Base-by-base conservation (phyloP, 2,113 vertebrate genomes). In the Toxotes chatareus region DNA sequence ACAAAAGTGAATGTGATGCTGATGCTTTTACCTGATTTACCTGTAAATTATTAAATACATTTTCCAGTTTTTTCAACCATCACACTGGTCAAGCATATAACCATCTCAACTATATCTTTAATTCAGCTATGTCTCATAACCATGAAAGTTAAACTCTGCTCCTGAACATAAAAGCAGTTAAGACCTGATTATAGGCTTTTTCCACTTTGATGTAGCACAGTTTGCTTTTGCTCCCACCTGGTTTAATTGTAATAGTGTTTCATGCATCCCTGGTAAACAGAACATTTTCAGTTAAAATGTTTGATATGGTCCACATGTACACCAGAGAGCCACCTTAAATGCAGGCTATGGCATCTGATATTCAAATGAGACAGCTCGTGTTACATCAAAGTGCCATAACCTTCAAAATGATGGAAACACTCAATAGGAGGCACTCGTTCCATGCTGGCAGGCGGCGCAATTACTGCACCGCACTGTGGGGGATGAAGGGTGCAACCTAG, bases 371-470 rank as follows among this genome's bases (percentile, higher is more conserved):
- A 56, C 77, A 32, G 81, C 67, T 59, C 4, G 7, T 71, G 66
- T 85, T 85, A 66, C 81, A 90, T 93, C 85, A 84, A 89, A 85
- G 80, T 88, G 82, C 76, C 79, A 80, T 82, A 89, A 91, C 82
- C 76, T 91, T 89, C 85, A 91, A 61, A 89, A 88, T 90, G 85
- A 91, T 91, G 82, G 81, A 91, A 87, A 90, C 80, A 81, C 88
- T 90, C 86, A 84, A 89, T 84, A 84, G 91, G 84, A 87, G 84
- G 83, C 73, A 57, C 27, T 72, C 36, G 42, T 74, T 82, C 63
- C 84, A 80, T 62, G 85, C 89, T 87, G 86, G 79, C 84, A 89
- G 91, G 83, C 69, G 17, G 83, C 5, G 19, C 81, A 88, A 89
- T 90, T 91, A 88, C 87, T 78, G 72, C 82, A 67, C 69, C 0